phyloP scores from a whole-genome alignment of 2,113 vertebrate genomes.

The Maccullochella peelii region DNA sequence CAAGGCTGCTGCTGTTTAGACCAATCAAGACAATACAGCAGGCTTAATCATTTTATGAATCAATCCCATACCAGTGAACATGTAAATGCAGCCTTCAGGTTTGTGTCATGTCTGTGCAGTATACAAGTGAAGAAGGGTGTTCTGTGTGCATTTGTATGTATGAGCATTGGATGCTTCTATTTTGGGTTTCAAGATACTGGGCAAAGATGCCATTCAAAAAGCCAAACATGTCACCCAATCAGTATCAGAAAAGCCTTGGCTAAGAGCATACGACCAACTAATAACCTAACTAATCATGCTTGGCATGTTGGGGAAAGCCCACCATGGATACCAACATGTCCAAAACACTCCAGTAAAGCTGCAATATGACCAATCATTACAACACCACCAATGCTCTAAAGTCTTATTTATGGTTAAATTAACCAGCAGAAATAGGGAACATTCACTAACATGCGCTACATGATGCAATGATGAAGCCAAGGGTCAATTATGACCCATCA shows the following conservation, averaged over 20 bases:
- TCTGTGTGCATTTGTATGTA: background rate
- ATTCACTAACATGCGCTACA: constrained; percentile 53
- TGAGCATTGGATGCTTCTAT: constrained; percentile 3
- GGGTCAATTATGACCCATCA: constrained; percentile 62
- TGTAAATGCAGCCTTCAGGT: constrained; percentile 6
- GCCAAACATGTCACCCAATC: constrained; percentile 54
- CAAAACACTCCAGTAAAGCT: constrained; percentile 61
- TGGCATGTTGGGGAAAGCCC: constrained; percentile 52
- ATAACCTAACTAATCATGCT: constrained; percentile 46
- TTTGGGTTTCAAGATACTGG: constrained; percentile 27
- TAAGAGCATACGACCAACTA: constrained; percentile 37
- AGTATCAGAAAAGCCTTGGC: constrained; percentile 39
- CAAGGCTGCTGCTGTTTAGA: constrained; percentile 72
- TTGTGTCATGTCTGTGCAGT: constrained; percentile 26
- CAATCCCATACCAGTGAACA: constrained; percentile 43
- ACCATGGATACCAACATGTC: constrained; percentile 64
- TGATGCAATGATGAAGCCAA: constrained; percentile 61
- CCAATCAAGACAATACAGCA: constrained; percentile 66
- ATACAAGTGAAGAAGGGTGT: constrained; percentile 1
- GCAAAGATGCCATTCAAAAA: constrained; percentile 39
- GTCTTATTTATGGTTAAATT: constrained; percentile 76
- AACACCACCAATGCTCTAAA: constrained; percentile 55
- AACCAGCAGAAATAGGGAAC: constrained; percentile 74
- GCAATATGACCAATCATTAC: constrained; percentile 61
- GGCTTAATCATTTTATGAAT: constrained; percentile 56